phyloP scores from a whole-genome alignment of 2,113 vertebrate species.

The Petromus typicus region DNA sequence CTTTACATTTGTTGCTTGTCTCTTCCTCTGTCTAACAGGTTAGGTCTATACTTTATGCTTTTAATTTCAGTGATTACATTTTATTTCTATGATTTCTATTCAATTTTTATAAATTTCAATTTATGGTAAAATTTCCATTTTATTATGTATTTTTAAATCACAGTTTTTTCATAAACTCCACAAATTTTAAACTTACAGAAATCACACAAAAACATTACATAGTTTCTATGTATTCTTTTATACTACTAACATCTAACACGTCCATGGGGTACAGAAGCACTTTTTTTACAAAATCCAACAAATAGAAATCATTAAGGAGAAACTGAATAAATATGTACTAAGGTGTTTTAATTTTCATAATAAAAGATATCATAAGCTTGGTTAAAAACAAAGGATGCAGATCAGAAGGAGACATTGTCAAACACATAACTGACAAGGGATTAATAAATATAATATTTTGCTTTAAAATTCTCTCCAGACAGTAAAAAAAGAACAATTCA shows the following conservation, averaged over 20 bases:
- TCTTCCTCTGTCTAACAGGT: neutral
- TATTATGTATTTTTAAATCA: neutral
- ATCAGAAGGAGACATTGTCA: neutral
- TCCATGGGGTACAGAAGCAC: neutral
- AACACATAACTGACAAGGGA: neutral
- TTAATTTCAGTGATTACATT: neutral
- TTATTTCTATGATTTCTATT: neutral
- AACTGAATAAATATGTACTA: neutral
- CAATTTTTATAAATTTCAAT: neutral
- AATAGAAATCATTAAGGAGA: neutral
- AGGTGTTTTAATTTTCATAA: neutral
- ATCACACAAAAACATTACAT: neutral
- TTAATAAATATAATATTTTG: neutral
- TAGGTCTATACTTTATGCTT: neutral
- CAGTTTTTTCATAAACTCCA: neutral
- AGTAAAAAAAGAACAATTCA: neutral
- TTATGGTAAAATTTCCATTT: neutral
- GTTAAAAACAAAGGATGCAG: neutral
- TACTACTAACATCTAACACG: neutral
- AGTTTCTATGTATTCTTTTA: no score
- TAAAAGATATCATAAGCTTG: neutral
- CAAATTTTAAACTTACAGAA: neutral
- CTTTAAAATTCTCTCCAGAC: neutral
- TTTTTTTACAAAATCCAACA: neutral
- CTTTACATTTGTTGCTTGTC: neutral